Base-by-base conservation (phyloP, 1,140 invertebrate species). In the Propsilocerus akamusi region DNA sequence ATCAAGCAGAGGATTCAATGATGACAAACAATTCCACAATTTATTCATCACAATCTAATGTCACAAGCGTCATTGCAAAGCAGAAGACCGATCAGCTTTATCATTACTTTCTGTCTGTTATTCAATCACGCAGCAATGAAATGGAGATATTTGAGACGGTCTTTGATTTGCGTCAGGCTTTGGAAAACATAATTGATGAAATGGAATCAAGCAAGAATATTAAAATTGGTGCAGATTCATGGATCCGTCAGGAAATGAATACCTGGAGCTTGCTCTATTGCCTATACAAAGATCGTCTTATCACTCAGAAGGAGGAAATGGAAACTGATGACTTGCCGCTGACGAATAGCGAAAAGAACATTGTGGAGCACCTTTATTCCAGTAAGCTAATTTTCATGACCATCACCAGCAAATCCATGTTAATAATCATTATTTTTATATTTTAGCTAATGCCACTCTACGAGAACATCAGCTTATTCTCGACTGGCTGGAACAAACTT, bases 401-500 rank as follows among this genome's bases (percentile, higher is more conserved):
- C 11, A 24, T 7, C 7, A 30, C 12, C 26, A 47, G 25, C 4
- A 24, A 5, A n/a, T 23, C 23, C 5, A 4, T 25, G 1, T 47
- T 30, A 30, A 49, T 46, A 20, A n/a, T 46, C 22, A 2, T 34
- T 3, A 20, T 25, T 28, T 59, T 37, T 59, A 72, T 50, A 71
- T 69, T 53, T 56, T 61, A 58, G 63, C 63, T 54, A 80, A 89
- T 59, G 63, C 72, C 17, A 73, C 75, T 23, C 63, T 91, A 8
- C 68, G 86, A 52, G 78, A 89, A 66, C 77, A 81, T 59, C 86
- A 92, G 64, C 62, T 92, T 46, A 78, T 97, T 26, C 80, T 95
- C 17, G 90, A 96, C 64, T 96, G 92, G 91, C 62, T 97, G 25
- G 92, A 97, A 67, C 76, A 78, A 48, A 87, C 81, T 65, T 79